Conservation (phyloP, 2,113 vertebrate genomes). For the Leucoraja erinaceus region DNA sequence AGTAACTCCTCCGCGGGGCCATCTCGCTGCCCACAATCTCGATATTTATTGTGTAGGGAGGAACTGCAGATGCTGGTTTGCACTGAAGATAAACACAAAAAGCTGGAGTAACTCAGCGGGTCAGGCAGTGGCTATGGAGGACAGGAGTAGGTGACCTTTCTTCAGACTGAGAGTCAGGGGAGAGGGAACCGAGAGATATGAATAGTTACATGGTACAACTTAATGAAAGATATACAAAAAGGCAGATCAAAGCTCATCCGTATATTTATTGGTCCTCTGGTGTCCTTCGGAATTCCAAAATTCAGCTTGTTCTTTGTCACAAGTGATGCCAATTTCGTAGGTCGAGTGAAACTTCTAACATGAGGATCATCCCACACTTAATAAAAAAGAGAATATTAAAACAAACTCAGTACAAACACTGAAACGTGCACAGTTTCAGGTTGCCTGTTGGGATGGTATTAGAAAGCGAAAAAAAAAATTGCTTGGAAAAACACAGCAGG, state of each 20-base stretch:
- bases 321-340: background rate
- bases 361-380: background rate
- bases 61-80: no score
- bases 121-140: no score
- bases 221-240: no score
- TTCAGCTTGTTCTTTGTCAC: background rate
- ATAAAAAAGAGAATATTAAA: background rate
- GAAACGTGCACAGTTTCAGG: background rate
- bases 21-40: no score
- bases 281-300: background rate
- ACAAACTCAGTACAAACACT: background rate
- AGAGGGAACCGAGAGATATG: no score
- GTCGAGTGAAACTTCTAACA: background rate
- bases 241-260: background rate
- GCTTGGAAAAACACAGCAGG: conserved; percentile 1
- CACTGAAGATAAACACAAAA: no score
- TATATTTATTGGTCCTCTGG: background rate
- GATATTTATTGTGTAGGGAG: no score
- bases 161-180: no score
- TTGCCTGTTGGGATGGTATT: background rate
- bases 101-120: no score
- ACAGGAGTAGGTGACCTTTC: no score
- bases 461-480: background rate
- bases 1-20: no score
- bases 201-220: no score